Evolutionary conservation across 2,113 vertebrate species (phyloP).

Genomic region (Cryptomyrus ogoouensis): DNA sequence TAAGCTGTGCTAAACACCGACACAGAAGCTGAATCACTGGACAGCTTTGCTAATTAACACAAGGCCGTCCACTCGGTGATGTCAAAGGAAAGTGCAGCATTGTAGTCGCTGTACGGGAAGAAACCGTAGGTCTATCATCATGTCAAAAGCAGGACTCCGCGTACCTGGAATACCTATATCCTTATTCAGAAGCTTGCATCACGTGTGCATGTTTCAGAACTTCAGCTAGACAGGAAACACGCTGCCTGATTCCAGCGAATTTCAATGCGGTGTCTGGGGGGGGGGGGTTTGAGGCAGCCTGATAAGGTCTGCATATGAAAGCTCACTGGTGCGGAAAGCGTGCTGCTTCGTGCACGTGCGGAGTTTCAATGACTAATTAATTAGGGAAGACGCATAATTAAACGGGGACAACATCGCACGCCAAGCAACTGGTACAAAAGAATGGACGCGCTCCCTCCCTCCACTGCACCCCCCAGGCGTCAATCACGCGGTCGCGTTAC

Average conservation of each 20-base stretch:
- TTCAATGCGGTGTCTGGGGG: neutral
- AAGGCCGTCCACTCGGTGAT: neutral
- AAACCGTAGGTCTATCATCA: too few species aligned
- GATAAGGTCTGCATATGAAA: slow-evolving; percentile 5
- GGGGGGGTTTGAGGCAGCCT: neutral
- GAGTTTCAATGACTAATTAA: slow-evolving; percentile 16
- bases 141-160: neutral
- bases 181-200: neutral
- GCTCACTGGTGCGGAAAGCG: neutral
- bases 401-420: neutral
- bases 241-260: neutral
- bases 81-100: neutral
- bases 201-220: neutral
- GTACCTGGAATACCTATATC: neutral
- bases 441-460: neutral
- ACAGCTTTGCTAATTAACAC: neutral
- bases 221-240: neutral
- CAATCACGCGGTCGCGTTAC: neutral
- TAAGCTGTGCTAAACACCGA: neutral
- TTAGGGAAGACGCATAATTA: slow-evolving; percentile 22
- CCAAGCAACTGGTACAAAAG: neutral
- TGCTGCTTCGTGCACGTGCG: neutral
- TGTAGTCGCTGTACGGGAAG: neutral
- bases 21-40: neutral
- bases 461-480: neutral